Conservation (phyloP, 2,888 invertebrate species). For the Chymomyza procnemis region DNA sequence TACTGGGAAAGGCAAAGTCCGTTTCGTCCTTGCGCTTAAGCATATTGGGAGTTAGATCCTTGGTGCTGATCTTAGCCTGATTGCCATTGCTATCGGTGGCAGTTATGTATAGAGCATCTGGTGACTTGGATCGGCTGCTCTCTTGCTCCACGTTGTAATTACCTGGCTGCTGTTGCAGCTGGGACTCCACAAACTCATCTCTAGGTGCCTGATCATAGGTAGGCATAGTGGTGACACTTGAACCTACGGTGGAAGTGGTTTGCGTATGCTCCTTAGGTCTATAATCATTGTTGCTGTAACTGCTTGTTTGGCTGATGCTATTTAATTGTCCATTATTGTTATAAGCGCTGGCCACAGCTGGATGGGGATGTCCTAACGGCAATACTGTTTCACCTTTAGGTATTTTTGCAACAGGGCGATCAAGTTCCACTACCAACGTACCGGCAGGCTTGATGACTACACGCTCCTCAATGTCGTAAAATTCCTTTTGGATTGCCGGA, state of each 20-base stretch:
- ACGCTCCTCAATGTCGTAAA: slow-evolving; percentile 83
- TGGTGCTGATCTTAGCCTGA: slow-evolving; percentile 58
- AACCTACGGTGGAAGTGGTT: slow-evolving; percentile 49
- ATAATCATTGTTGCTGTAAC: slow-evolving; percentile 45
- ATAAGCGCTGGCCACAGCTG: slow-evolving; percentile 73
- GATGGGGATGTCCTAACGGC: slow-evolving; percentile 73
- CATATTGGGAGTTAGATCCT: slow-evolving; percentile 64
- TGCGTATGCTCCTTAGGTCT: slow-evolving; percentile 46
- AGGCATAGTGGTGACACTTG: slow-evolving; percentile 66
- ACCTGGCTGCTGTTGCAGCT: slow-evolving; percentile 44
- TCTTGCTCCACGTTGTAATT: slow-evolving; percentile 39
- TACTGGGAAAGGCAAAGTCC: slow-evolving; percentile 47
- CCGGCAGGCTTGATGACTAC: slow-evolving; percentile 82
- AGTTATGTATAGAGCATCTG: slow-evolving; percentile 39
- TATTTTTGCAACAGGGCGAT: slow-evolving; percentile 81
- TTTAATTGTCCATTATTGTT: slow-evolving; percentile 48
- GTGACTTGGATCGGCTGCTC: slow-evolving; percentile 24
- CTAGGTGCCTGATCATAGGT: slow-evolving; percentile 62
- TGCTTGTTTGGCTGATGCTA: slow-evolving; percentile 35
- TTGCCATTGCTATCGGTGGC: slow-evolving; percentile 65
- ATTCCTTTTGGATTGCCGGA: slow-evolving; percentile 83
- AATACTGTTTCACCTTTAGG: slow-evolving; percentile 78
- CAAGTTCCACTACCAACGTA: slow-evolving; percentile 81
- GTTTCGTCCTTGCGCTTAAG: slow-evolving; percentile 63
- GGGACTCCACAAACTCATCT: slow-evolving; percentile 60